phyloP scores from a whole-genome alignment of 2,113 vertebrate genomes.

The Micronisus gabar region DNA sequence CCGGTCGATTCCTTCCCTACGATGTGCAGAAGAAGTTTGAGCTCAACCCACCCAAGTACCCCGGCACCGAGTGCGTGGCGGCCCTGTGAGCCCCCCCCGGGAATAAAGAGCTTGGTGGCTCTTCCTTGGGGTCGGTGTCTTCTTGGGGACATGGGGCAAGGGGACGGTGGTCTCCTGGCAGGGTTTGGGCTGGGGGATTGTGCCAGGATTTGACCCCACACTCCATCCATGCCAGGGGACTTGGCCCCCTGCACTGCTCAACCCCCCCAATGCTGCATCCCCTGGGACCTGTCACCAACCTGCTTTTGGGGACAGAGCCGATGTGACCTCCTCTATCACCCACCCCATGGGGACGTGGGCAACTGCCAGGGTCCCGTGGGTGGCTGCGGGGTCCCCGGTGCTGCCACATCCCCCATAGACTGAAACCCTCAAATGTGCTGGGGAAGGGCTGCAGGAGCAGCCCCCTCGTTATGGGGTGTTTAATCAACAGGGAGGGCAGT shows the following conservation, averaged over 20 bases:
- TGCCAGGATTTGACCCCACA: rapidly evolving
- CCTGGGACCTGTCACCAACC: not conserved
- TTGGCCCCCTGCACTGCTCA: rapidly evolving
- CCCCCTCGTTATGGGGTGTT: rapidly evolving
- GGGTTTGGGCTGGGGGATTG: not conserved
- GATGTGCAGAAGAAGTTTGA: slow-evolving; percentile 93
- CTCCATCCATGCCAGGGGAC: rapidly evolving
- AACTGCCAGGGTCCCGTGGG: rapidly evolving
- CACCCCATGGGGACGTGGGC: rapidly evolving
- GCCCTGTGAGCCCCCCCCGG: slow-evolving; percentile 59
- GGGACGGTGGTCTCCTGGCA: rapidly evolving
- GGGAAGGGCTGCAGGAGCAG: not conserved
- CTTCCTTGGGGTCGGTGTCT: not conserved
- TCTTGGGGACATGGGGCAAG: rapidly evolving
- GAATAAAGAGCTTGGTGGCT: not conserved
- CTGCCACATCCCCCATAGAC: not conserved
- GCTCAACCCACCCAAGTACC: slow-evolving; percentile 85
- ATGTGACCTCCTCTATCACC: not conserved
- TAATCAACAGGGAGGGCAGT: not conserved
- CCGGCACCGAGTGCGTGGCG: slow-evolving; percentile 88
- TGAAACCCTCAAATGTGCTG: rapidly evolving
- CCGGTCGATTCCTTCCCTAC: slow-evolving; percentile 90
- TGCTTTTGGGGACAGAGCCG: not conserved
- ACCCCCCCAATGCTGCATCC: rapidly evolving
- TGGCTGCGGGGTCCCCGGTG: not conserved